Conservation (phyloP, 2,113 vertebrate species). For the Tyrannus savana region DNA sequence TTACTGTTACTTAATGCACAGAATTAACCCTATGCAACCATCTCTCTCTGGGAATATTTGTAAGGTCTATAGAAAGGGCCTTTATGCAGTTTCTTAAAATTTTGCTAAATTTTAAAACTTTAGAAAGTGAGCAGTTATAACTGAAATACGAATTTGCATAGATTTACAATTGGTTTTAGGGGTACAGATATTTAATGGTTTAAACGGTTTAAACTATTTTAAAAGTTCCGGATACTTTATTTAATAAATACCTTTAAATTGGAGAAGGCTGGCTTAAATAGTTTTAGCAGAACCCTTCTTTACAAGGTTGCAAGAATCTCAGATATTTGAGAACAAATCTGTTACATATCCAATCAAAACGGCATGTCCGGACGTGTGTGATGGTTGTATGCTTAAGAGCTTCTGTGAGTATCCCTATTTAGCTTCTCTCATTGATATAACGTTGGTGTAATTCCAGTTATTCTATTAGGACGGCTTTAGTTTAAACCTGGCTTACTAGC, state of each 20-base stretch:
- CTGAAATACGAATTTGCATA: not conserved
- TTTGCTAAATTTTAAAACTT: not conserved
- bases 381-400: not conserved
- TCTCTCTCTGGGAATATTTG: not conserved
- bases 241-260: slow-evolving; percentile 15
- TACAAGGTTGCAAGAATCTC: slow-evolving; percentile 55
- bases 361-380: slow-evolving; percentile 20
- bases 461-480: slow-evolving; percentile 1
- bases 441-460: not conserved
- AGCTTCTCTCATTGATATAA: not conserved
- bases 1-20: slow-evolving; percentile 9
- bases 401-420: not conserved
- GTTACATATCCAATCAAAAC: slow-evolving; percentile 60
- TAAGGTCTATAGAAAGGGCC: not conserved
- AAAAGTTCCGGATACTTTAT: not conserved
- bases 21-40: not conserved
- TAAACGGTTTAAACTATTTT: not conserved
- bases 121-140: not conserved
- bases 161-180: not conserved
- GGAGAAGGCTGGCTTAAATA: slow-evolving; percentile 22
- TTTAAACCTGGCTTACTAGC: not conserved
- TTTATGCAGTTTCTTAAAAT: not conserved
- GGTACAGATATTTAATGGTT: not conserved
- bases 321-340: slow-evolving; percentile 56
- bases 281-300: slow-evolving; percentile 54